phyloP scores from a whole-genome alignment of 2,888 invertebrate genomes.

The Macrosoma leucophasiata region DNA sequence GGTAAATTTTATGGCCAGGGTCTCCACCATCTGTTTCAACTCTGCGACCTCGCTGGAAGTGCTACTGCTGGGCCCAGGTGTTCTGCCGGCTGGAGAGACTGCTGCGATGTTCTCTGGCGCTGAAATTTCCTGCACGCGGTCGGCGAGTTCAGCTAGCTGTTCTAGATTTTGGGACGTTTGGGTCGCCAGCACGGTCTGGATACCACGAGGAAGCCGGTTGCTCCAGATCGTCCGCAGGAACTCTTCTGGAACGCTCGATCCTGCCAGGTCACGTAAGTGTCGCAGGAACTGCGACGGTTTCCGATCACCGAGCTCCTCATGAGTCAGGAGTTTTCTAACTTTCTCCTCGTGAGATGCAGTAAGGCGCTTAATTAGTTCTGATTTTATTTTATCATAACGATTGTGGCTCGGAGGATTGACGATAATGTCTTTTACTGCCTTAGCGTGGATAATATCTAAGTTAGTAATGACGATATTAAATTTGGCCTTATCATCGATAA shows the following conservation, averaged over 20 bases:
- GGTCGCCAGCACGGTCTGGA: constrained; percentile 16
- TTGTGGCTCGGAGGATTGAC: background rate
- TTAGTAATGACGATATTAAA: background rate
- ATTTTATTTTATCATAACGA: constrained; percentile 1
- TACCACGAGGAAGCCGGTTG: constrained; percentile 10
- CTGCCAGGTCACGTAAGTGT: constrained; percentile 11
- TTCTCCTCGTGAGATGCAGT: constrained; percentile 7
- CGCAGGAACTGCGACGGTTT: constrained; percentile 24
- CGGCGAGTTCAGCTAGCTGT: constrained; percentile 15
- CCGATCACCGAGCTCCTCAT: constrained; percentile 24
- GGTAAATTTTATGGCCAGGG: background rate
- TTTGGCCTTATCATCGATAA: background rate
- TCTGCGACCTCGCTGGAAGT: background rate
- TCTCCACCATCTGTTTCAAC: constrained; percentile 3
- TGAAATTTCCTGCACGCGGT: constrained; percentile 14
- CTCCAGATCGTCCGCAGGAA: constrained; percentile 18
- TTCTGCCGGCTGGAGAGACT: background rate
- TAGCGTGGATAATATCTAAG: constrained; percentile 3
- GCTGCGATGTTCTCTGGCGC: constrained; percentile 1
- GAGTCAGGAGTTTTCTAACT: constrained; percentile 17
- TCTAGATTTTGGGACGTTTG: constrained; percentile 13
- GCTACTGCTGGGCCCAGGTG: no score
- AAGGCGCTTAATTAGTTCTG: constrained; percentile 19
- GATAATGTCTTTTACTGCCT: constrained; percentile 4
- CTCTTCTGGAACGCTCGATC: constrained; percentile 13